Base-by-base conservation (phyloP, 2,888 invertebrate species). In the Lacanobia oleracea region DNA sequence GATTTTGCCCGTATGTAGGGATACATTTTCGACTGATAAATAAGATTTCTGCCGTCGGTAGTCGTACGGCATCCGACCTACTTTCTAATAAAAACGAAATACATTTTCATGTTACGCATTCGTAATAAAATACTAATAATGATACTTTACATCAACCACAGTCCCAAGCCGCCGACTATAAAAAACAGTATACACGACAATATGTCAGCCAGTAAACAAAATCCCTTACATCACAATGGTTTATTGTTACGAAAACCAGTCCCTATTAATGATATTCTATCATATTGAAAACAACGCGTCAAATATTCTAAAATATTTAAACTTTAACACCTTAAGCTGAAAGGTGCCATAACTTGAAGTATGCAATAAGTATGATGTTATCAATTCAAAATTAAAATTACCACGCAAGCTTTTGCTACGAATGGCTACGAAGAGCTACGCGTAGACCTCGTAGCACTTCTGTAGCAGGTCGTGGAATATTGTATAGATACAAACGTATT, bases 81-180 rank as follows among this genome's bases (percentile, higher is more conserved):
- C 74, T 80, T 82, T 85, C 71, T 67, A 65, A 77, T 77, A 79
- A 75, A 77, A 77, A 78, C 67, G 76, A 78, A 86, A 79, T 79
- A 81, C 75, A 72, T 77, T 76, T 80, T 79, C 74, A 76, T 83
- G 78, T 72, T 74, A 56, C 69, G 75, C 57, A 74, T 78, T 77
- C 71, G 77, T 65, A 82, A 85, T 83, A 81, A 86, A 86, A 85
- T 77, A 85, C 79, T 79, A 84, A 84, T 85, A 85, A 85, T 81
- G 82, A 76, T 81, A 76, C 79, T 84, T 77, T 78, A 85, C 70
- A 79, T 86, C 84, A 84, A 82, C 78, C 67, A 77, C 80, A 79
- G 75, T 75, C 76, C 79, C 83, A 81, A 79, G 72, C 83, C 73
- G 75, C 69, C 66, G 85, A 72, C 72, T 79, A 59, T 85, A 87